Conservation (phyloP, 2,888 invertebrate species). For the Ommatoiulus sabulosus region DNA sequence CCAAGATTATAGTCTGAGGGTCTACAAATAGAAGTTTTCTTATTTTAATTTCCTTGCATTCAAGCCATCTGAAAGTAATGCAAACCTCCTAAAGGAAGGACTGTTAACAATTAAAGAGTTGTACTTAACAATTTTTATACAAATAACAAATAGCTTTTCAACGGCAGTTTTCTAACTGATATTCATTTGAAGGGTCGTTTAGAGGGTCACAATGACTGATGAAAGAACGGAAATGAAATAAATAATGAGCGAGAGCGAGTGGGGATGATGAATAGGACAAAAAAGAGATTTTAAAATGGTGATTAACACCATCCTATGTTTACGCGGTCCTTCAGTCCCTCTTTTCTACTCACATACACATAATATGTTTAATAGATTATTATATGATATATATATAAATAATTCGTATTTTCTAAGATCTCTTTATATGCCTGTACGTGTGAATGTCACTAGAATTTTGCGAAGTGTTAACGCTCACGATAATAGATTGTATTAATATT, state of each 20-base stretch:
- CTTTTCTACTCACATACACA: not conserved
- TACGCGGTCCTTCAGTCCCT: not conserved
- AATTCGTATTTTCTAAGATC: slow-evolving; percentile 4
- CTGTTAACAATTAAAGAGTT: too few species aligned
- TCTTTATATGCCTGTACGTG: slow-evolving; percentile 10
- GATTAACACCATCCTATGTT: not conserved
- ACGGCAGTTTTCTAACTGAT: too few species aligned
- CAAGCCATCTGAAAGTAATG: not conserved
- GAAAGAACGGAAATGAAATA: not conserved
- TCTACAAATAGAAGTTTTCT: too few species aligned
- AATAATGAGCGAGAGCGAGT: not conserved
- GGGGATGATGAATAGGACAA: not conserved
- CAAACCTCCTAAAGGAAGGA: too few species aligned
- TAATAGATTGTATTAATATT: slow-evolving; percentile 17
- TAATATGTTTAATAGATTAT: slow-evolving; percentile 8
- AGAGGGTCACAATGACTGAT: not conserved
- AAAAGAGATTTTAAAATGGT: not conserved
- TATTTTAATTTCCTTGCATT: not conserved
- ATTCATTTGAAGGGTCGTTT: too few species aligned
- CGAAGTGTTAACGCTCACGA: slow-evolving; percentile 9
- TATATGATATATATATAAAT: slow-evolving; percentile 17
- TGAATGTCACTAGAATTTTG: slow-evolving; percentile 10
- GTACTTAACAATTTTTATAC: too few species aligned
- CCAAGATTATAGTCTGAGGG: not conserved
- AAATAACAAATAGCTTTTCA: too few species aligned